Percentiles rank a stretch among this genome's conserved stretches.
These are phyloP conservation scores for Scaptomyza pallida DNA, from an alignment of 1,140 invertebrate species.

Conservation along the genomic window DNA sequence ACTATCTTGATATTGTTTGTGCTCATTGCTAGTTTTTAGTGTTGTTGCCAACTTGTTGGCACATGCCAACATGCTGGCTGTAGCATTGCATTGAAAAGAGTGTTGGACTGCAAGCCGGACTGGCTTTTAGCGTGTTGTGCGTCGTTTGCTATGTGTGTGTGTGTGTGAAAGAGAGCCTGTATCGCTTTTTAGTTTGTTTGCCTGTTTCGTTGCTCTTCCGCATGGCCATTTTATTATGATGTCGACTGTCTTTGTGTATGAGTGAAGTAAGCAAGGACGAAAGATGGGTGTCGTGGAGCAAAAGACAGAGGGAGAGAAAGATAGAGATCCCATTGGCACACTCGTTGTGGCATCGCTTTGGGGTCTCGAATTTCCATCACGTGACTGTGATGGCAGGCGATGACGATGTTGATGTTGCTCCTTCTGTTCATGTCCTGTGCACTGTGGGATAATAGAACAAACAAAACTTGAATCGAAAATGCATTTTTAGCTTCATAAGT, in stretches of 20 bases:
- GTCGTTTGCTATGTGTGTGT: too few species aligned
- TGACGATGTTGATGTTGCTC: constrained; percentile 5
- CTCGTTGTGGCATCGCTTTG: neutral
- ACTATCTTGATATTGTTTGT: too few species aligned
- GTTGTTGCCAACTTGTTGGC: neutral
- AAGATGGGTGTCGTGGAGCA: neutral
- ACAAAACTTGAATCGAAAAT: too few species aligned
- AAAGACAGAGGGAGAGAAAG: neutral
- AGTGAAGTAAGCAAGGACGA: neutral
- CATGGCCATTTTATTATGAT: neutral
- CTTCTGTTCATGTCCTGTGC: neutral
- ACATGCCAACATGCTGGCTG: neutral
- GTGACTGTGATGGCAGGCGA: neutral
- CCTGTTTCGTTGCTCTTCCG: neutral
- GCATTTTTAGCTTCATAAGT: too few species aligned
- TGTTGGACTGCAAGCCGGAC: neutral
- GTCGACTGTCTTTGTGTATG: neutral
- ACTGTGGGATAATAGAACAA: neutral
- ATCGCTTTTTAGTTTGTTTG: neutral
- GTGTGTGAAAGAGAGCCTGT: neutral
- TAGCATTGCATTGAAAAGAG: neutral
- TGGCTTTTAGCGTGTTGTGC: too few species aligned
- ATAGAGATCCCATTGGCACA: neutral
- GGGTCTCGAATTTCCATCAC: constrained; percentile 2
- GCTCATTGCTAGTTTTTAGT: neutral